These are phyloP conservation scores for Atta colombica DNA, from an alignment of 1,140 invertebrate species.

Conservation along the genomic window DNA sequence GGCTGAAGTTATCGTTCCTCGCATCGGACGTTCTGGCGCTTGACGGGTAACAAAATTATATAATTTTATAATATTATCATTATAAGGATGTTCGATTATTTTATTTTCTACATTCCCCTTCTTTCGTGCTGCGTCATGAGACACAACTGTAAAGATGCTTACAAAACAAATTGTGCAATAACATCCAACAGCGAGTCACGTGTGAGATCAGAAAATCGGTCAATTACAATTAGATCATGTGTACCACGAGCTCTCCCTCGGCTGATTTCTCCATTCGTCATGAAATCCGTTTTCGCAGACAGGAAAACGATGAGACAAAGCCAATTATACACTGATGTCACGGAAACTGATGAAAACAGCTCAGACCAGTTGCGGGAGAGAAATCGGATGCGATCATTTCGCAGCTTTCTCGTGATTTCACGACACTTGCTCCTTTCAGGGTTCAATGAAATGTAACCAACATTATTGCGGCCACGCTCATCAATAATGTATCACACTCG, in stretches of 20 bases:
- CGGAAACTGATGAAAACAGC: conserved; percentile 34
- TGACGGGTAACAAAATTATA: conserved; percentile 89
- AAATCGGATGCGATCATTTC: conserved; percentile 55
- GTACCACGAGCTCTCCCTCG: not conserved
- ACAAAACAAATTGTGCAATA: conserved; percentile 41
- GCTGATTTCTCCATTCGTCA: not conserved
- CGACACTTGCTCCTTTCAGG: conserved; percentile 41
- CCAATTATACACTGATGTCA: not conserved
- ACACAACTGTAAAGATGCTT: not conserved
- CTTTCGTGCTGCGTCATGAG: not conserved
- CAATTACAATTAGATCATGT: conserved; percentile 7
- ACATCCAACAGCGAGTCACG: not conserved
- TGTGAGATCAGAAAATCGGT: conserved; percentile 25
- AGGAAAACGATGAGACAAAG: not conserved
- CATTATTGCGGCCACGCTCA: conserved; percentile 29
- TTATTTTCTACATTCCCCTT: not conserved
- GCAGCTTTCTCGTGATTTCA: conserved; percentile 63
- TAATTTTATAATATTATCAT: not conserved
- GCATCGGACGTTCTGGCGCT: conserved; percentile 91
- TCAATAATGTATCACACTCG: conserved; percentile 46
- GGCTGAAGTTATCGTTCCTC: conserved; percentile 90
- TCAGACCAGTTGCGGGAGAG: conserved; percentile 26
- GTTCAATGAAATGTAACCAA: conserved; percentile 21
- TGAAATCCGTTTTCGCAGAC: conserved; percentile 25
- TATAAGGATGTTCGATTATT: not conserved